phyloP scores from a whole-genome alignment of 1,140 invertebrate species.

The Bombus confusus region DNA sequence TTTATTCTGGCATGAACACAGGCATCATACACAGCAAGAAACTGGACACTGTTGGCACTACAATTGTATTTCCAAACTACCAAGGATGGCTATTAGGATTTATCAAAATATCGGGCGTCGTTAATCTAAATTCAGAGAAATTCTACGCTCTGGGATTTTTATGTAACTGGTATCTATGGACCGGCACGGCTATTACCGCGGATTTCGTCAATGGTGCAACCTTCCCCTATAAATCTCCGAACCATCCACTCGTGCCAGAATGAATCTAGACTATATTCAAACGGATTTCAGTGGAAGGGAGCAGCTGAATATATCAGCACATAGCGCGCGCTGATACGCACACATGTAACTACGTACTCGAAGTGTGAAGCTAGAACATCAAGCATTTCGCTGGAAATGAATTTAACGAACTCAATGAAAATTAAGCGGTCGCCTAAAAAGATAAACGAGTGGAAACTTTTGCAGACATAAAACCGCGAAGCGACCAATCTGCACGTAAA shows the following conservation, averaged over 20 bases:
- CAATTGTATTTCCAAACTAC: background rate
- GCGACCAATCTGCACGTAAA: background rate
- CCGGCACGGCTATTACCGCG: constrained; percentile 43
- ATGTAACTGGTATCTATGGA: constrained; percentile 35
- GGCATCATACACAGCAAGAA: no score
- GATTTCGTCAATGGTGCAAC: constrained; percentile 61
- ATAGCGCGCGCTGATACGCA: background rate
- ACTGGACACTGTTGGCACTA: no score
- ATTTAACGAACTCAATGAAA: constrained; percentile 65
- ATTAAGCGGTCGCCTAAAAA: constrained; percentile 54
- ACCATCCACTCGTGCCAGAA: constrained; percentile 44
- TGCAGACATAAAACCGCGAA: background rate
- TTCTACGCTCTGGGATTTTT: constrained; percentile 37
- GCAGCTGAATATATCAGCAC: constrained; percentile 8
- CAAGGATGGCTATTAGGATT: background rate
- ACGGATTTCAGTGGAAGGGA: constrained; percentile 43
- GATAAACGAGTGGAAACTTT: constrained; percentile 19
- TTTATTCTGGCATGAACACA: no score
- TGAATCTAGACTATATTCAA: constrained; percentile 57
- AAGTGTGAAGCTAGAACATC: constrained; percentile 28
- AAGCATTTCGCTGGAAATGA: constrained; percentile 54
- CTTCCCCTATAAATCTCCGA: constrained; percentile 59
- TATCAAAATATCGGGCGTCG: constrained; percentile 16
- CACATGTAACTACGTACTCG: background rate
- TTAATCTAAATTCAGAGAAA: constrained; percentile 39